Base-by-base conservation (phyloP, 2,797 vertebrate species). In the Rhinella marina region DNA sequence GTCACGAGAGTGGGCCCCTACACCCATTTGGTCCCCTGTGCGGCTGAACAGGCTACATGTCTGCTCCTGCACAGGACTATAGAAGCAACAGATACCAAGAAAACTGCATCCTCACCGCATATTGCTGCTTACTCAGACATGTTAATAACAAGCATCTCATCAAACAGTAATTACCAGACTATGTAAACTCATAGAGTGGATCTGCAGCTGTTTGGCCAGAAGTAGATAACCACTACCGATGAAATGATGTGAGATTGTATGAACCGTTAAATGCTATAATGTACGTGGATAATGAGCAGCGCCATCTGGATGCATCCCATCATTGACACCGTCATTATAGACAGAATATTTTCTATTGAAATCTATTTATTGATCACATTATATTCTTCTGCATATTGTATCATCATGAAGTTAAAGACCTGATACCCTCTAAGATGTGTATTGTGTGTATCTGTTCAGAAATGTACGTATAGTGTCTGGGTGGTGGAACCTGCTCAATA, bases 141-240 rank as follows among this genome's bases (percentile, higher is more conserved):
- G 68, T 32, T 48, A 76, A 52, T 73, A 76, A 50, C 73, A 76
- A 76, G 73, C 73, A 52, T 76, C 73, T 76, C 48, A 29, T 78
- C 25, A 79, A 59, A 29, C 77, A 17, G 54, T 79, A 59, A 79
- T 79, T 79, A 57, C 25, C 77, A 29, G 77, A 29, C 77, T 80
- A 80, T 56, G 77, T 27, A 50, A 76, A 76, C 21, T 52, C 73
- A n/a, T 73, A 73, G 14, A 61, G 57, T 80, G 52, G 32, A 59
- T 27, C n/a, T 21, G 57, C 77, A 59, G 77, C n/a, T 29, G 77
- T 25, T 73, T 32, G 3, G 32, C 32, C 72, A 48, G 68, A 72
- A 72, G 68, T 41, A 25, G 48, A 54, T 19, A 77, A 54, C 75
- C 72, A 52, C 32, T 50, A n/a, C 72, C 6, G 23, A 57, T 56